A percentile compares a stretch with the other conserved stretches of the same genome.
These are phyloP conservation scores for Pachycephus smyrnensis DNA, from an alignment of 2,888 invertebrate species.

Conservation along the genomic window DNA sequence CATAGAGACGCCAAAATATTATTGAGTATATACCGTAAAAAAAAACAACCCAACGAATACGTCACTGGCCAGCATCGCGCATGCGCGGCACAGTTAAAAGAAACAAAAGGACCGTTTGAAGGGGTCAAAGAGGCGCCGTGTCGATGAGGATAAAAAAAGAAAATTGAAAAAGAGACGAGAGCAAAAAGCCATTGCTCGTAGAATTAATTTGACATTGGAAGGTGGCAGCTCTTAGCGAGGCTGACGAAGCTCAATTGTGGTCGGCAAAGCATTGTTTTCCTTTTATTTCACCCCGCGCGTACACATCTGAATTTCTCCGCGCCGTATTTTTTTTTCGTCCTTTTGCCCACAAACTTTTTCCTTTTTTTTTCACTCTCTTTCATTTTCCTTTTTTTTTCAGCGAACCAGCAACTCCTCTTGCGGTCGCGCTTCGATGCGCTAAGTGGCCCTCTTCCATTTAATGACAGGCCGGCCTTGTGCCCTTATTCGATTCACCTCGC, in stretches of 20 bases:
- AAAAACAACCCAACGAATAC: background rate
- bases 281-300: slow-evolving; percentile 14
- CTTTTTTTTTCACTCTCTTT: slow-evolving; percentile 1
- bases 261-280: slow-evolving; percentile 2
- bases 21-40: background rate
- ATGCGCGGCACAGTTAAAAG: background rate
- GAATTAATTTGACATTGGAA: slow-evolving; percentile 4
- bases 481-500: background rate
- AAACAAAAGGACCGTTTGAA: background rate
- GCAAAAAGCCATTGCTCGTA: background rate
- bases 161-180: background rate
- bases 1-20: background rate
- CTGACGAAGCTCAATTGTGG: slow-evolving; percentile 12
- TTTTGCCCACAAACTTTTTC: background rate
- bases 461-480: slow-evolving; percentile 45
- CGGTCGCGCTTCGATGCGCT: slow-evolving; percentile 28
- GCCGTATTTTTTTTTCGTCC: background rate
- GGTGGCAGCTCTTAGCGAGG: slow-evolving; percentile 6
- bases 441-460: slow-evolving; percentile 49
- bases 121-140: background rate
- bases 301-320: background rate
- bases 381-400: background rate
- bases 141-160: background rate
- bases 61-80: background rate
- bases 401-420: slow-evolving; percentile 1